Evolutionary conservation across 2,888 invertebrate genomes (phyloP).

Genomic region (Holacanthella duospinosa): DNA sequence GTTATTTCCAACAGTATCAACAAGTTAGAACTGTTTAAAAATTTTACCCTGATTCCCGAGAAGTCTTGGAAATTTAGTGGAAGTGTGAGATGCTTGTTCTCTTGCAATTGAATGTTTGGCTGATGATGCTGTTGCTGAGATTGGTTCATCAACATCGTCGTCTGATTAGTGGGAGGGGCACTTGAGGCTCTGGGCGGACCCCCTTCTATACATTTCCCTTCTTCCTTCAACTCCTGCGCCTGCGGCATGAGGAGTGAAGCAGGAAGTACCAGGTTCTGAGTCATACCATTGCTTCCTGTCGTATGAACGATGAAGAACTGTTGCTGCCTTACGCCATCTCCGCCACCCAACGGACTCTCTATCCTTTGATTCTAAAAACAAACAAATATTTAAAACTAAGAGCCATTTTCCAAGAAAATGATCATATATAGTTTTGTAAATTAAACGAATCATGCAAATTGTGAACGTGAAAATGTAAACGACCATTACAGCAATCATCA

Average conservation of each 20-base stretch:
- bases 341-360: slow-evolving; percentile 1
- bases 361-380: neutral
- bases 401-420: neutral
- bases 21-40: no score
- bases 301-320: slow-evolving; percentile 37
- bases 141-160: slow-evolving; percentile 10
- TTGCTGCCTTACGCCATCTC: slow-evolving; percentile 30
- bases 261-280: slow-evolving; percentile 36
- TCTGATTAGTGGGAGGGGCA: slow-evolving; percentile 53
- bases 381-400: no score
- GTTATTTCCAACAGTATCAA: no score
- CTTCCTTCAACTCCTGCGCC: neutral
- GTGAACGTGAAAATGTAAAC: no score
- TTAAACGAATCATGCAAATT: no score
- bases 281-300: slow-evolving; percentile 35
- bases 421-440: slow-evolving; percentile 5
- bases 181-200: slow-evolving; percentile 71
- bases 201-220: slow-evolving; percentile 11
- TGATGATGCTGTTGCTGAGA: slow-evolving; percentile 14
- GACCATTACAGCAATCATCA: no score
- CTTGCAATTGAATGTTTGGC: slow-evolving; percentile 5
- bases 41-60: slow-evolving; percentile 28
- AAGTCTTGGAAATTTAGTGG: slow-evolving; percentile 23
- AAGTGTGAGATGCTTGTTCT: neutral
- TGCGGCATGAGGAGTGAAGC: slow-evolving; percentile 34